phyloP scores from a whole-genome alignment of 2,888 invertebrate genomes.

The Thera britannica region DNA sequence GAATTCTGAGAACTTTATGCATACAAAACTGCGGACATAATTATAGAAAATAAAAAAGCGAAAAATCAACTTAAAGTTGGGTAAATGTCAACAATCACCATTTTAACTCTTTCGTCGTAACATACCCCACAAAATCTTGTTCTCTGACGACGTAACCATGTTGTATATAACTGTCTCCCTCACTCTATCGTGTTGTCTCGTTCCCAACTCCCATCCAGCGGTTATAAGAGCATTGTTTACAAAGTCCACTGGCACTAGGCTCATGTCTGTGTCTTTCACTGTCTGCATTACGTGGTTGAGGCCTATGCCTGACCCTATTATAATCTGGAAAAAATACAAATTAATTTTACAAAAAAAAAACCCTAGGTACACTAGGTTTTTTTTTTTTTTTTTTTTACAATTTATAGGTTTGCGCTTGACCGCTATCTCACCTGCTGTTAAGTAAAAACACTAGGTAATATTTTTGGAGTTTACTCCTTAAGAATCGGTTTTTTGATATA shows the following conservation, averaged over 20 bases:
- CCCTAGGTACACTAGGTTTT: too few relatives aligned
- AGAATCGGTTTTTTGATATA: too few relatives aligned
- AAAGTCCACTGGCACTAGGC: constrained; percentile 41
- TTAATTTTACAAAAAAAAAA: too few relatives aligned
- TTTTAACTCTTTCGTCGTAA: neutral
- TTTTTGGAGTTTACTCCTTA: too few relatives aligned
- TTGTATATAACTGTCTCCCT: constrained; percentile 33
- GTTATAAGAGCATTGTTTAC: constrained; percentile 45
- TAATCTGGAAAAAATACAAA: constrained; percentile 27
- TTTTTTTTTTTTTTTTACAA: too few relatives aligned
- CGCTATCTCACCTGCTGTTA: too few relatives aligned
- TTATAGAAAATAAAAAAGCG: too few relatives aligned
- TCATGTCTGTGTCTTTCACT: constrained; percentile 26
- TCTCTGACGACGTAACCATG: constrained; percentile 25
- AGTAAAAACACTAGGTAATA: too few relatives aligned
- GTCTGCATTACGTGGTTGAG: constrained; percentile 30
- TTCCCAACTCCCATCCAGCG: constrained; percentile 40
- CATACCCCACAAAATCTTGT: constrained; percentile 29
- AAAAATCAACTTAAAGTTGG: too few relatives aligned
- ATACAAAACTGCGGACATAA: too few relatives aligned
- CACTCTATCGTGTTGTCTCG: constrained; percentile 8
- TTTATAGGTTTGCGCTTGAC: too few relatives aligned
- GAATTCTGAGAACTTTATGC: too few relatives aligned
- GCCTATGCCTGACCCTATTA: constrained; percentile 34
- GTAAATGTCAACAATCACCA: neutral